These are phyloP conservation scores for Tyto alba DNA, from an alignment of 2,113 vertebrate genomes.

Conservation along the genomic window DNA sequence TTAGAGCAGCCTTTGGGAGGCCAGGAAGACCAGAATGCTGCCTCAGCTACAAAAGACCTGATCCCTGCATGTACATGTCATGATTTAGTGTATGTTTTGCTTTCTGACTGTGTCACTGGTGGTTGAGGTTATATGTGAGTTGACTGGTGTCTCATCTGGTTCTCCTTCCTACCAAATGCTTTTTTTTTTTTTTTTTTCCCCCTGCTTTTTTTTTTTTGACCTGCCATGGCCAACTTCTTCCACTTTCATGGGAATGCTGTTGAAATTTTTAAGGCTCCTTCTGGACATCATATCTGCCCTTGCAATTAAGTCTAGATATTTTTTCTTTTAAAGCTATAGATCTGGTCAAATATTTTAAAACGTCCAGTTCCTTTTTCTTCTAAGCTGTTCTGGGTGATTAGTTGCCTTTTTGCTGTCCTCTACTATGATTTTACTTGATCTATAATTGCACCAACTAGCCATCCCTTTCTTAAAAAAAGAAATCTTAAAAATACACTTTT, in stretches of 20 bases:
- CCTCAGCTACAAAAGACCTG: not conserved
- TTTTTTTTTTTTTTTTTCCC: not conserved
- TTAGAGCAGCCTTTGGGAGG: not conserved
- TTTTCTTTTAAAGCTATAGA: not conserved
- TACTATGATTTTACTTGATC: not conserved
- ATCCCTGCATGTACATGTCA: not conserved
- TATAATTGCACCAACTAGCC: not conserved
- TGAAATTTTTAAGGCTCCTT: not conserved
- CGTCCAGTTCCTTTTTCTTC: not conserved
- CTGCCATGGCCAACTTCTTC: not conserved
- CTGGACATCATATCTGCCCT: not conserved
- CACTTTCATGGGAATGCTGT: not conserved
- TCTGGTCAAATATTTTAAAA: not conserved
- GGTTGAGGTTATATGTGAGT: not conserved
- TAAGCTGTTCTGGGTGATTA: not conserved
- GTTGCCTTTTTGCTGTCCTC: not conserved
- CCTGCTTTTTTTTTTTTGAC: not conserved
- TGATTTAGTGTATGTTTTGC: not conserved
- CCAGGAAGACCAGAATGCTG: not conserved
- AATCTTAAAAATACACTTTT: not conserved
- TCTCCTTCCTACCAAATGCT: not conserved
- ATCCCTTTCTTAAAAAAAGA: not conserved
- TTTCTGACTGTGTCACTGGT: not conserved
- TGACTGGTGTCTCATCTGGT: not conserved
- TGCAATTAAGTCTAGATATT: not conserved